Conservation (phyloP, 2,113 vertebrate genomes). For the Sylvietta virens region DNA sequence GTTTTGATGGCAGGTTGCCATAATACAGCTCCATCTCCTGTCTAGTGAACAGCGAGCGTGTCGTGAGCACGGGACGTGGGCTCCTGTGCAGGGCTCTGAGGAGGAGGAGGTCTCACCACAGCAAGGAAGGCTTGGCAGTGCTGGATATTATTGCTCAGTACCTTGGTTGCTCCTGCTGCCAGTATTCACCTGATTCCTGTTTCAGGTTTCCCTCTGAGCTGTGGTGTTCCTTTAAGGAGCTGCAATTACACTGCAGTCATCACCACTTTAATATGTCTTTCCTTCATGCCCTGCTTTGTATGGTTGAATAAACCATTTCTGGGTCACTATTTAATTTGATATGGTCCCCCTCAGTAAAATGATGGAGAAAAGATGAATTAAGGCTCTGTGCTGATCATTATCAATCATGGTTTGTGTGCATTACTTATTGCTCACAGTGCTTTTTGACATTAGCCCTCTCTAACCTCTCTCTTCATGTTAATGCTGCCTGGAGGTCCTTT, state of each 20-base stretch:
- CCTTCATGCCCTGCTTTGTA: conserved; percentile 54
- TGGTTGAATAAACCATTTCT: conserved; percentile 69
- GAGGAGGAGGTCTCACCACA: rapidly evolving
- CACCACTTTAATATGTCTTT: conserved; percentile 46
- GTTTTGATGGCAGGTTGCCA: not conserved
- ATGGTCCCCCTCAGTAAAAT: conserved; percentile 62
- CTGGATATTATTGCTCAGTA: rapidly evolving
- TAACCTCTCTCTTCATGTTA: conserved; percentile 56
- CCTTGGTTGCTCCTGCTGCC: not conserved
- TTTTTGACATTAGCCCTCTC: conserved; percentile 76
- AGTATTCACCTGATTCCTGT: not conserved
- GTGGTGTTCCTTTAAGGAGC: conserved; percentile 25
- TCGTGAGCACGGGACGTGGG: rapidly evolving
- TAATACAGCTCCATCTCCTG: rapidly evolving
- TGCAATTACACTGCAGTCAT: conserved; percentile 39
- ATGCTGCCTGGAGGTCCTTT: conserved; percentile 53
- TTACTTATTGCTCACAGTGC: conserved; percentile 82
- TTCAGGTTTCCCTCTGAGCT: not conserved
- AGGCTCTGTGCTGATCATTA: conserved; percentile 69
- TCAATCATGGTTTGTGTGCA: conserved; percentile 83
- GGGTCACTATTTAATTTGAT: conserved; percentile 73
- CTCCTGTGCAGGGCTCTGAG: rapidly evolving
- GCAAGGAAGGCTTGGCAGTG: rapidly evolving
- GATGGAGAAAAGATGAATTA: conserved; percentile 82
- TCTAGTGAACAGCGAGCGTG: rapidly evolving